Percentiles rank a stretch among this genome's conserved stretches.
Evolutionary conservation across 2,888 invertebrate genomes (phyloP).

Genomic region (Trissonchulus latispiculum): DNA sequence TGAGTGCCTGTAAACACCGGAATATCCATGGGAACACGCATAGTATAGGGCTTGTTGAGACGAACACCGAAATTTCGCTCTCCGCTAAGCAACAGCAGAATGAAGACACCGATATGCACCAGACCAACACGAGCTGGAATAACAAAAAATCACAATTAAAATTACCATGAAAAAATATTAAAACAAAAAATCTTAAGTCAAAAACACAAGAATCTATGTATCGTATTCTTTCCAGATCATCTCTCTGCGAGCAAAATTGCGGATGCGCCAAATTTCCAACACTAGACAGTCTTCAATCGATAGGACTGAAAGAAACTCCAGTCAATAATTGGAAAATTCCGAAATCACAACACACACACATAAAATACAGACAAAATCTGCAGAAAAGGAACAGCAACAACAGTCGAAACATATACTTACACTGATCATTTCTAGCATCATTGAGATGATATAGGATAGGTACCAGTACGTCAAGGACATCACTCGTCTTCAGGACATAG

Average conservation of each 20-base stretch:
- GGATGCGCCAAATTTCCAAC: too few relatives aligned
- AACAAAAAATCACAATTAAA: not conserved
- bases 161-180: conserved; percentile 1
- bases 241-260: too few relatives aligned
- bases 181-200: conserved; percentile 10
- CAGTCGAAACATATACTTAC: conserved; percentile 55
- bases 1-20: conserved; percentile 95
- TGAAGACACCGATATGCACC: conserved; percentile 99
- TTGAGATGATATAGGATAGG: conserved; percentile 95
- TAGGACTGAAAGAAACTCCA: too few relatives aligned
- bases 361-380: conserved; percentile 5
- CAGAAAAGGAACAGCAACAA: conserved; percentile 16
- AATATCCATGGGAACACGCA: conserved; percentile 98
- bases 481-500: conserved; percentile 94
- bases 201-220: too few relatives aligned
- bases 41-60: conserved; percentile 94
- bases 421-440: conserved; percentile 94
- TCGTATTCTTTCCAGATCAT: too few relatives aligned
- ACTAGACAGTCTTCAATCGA: too few relatives aligned
- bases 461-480: conserved; percentile 89
- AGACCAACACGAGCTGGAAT: conserved; percentile 79
- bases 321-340: too few relatives aligned
- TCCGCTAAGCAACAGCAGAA: conserved; percentile 83
- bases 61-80: conserved; percentile 99
- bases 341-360: too few relatives aligned